Conservation (phyloP, 1,140 invertebrate genomes). For the Chironomus striatipennis region DNA sequence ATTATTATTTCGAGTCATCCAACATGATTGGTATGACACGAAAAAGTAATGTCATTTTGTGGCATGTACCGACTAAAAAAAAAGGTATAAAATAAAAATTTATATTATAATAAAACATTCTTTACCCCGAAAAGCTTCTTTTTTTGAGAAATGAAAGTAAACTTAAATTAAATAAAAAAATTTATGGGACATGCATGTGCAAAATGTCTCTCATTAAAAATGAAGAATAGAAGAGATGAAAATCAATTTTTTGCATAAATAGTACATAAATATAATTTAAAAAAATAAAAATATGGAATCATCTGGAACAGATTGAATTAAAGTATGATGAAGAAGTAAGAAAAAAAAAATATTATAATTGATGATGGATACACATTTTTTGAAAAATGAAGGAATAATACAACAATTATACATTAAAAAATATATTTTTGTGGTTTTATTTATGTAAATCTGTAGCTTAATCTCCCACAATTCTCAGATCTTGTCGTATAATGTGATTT, state of each 20-base stretch:
- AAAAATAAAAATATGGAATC: neutral
- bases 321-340: neutral
- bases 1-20: too few species aligned
- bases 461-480: too few species aligned
- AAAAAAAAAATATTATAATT: neutral
- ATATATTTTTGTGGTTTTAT: neutral
- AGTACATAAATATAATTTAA: neutral
- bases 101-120: neutral
- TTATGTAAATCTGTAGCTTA: neutral
- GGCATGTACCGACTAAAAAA: neutral
- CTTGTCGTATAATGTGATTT: too few species aligned
- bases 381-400: neutral
- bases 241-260: slow-evolving; percentile 14
- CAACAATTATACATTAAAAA: slow-evolving; percentile 15
- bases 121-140: neutral
- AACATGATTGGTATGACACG: neutral
- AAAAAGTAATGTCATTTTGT: neutral
- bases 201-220: neutral
- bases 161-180: neutral
- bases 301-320: slow-evolving; percentile 1
- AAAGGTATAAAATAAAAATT: neutral
- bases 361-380: slow-evolving; percentile 1
- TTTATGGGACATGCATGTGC: neutral
- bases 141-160: too few species aligned
- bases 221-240: neutral